Conservation (phyloP, 35 echinoderm and acorn worm species). For the Patiria miniata region DNA sequence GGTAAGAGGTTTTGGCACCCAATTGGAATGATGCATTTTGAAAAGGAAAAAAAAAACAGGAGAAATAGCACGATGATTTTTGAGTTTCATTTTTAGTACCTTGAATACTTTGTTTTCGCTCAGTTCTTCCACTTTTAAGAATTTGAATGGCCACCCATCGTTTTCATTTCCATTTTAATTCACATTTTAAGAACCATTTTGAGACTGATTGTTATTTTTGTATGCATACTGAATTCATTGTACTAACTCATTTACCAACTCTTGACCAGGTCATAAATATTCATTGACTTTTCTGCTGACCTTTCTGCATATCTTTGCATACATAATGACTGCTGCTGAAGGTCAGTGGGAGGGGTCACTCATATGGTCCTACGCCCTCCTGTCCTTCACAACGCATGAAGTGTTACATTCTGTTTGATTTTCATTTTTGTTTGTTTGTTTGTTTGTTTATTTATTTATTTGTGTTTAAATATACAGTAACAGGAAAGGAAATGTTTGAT, state of each 20-base stretch:
- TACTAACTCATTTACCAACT: slow-evolving; percentile 1
- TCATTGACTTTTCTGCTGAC: background rate
- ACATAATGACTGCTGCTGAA: slow-evolving; percentile 25
- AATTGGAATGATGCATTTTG: slow-evolving; percentile 21
- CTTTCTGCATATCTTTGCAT: slow-evolving; percentile 7
- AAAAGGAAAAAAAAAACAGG: background rate
- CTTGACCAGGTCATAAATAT: background rate
- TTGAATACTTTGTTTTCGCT: background rate
- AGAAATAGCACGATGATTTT: background rate
- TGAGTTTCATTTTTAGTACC: background rate
- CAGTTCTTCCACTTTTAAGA: too few relatives aligned
- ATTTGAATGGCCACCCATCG: too few relatives aligned
- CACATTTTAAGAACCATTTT: too few relatives aligned
- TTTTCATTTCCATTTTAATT: too few relatives aligned
- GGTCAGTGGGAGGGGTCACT: slow-evolving; percentile 14
- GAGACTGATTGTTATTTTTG: too few relatives aligned
- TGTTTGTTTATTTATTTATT: too few relatives aligned
- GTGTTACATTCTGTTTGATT: background rate
- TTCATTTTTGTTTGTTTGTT: too few relatives aligned
- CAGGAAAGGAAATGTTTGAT: background rate
- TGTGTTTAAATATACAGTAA: background rate
- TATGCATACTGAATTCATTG: too few relatives aligned
- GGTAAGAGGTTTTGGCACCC: background rate
- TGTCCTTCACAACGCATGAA: background rate
- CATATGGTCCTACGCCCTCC: background rate